phyloP scores from a whole-genome alignment of 2,888 invertebrate genomes.

The Alloplasta piceator region DNA sequence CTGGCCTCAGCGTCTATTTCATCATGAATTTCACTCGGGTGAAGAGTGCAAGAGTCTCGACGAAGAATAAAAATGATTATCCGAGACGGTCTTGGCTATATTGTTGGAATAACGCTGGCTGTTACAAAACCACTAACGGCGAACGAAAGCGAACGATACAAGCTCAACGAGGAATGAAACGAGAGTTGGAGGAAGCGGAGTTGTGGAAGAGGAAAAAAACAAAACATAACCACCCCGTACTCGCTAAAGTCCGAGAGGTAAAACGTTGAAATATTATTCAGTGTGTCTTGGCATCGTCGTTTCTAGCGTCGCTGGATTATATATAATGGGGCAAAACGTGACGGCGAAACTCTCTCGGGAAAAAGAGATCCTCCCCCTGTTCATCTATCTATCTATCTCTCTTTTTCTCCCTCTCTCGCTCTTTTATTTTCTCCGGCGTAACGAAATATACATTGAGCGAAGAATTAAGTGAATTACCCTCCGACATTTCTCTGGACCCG shows the following conservation, averaged over 20 bases:
- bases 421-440: conserved; percentile 17
- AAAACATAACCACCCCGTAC: conserved; percentile 52
- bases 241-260: conserved; percentile 50
- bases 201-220: conserved; percentile 17
- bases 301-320: neutral
- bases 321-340: conserved; percentile 16
- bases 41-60: conserved; percentile 35
- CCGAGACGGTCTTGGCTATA: conserved; percentile 29
- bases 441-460: conserved; percentile 66
- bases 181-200: conserved; percentile 22
- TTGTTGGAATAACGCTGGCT: neutral
- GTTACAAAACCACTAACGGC: conserved; percentile 16
- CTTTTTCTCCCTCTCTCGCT: conserved; percentile 3
- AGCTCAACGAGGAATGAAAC: conserved; percentile 10
- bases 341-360: conserved; percentile 14
- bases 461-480: conserved; percentile 76
- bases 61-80: conserved; percentile 71
- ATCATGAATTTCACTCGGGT: conserved; percentile 47
- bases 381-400: neutral
- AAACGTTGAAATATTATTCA: conserved; percentile 73
- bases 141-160: conserved; percentile 9
- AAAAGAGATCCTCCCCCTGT: conserved; percentile 23
- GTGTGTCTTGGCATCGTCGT: conserved; percentile 37
- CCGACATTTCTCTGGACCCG: conserved; percentile 49
- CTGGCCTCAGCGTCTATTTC: conserved; percentile 2